Evolutionary conservation across 2,113 vertebrate species (phyloP).

Genomic region (Neotragus moschatus): DNA sequence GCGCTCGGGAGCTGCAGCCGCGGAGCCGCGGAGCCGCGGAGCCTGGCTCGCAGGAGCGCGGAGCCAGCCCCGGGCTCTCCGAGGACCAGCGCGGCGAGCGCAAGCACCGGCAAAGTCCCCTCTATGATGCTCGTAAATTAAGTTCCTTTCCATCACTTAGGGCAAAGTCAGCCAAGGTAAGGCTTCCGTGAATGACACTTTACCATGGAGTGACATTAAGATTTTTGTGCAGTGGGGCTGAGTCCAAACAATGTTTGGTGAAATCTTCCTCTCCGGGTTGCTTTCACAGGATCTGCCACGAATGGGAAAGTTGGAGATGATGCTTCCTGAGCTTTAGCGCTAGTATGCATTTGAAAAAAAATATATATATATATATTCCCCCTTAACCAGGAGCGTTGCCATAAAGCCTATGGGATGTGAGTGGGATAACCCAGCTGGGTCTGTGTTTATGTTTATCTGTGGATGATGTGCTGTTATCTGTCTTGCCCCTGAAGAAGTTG

Average conservation of each 20-base stretch:
- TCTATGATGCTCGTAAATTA: conserved; percentile 69
- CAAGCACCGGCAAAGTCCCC: conserved; percentile 74
- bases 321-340: not conserved
- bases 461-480: conserved; percentile 20
- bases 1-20: conserved; percentile 80
- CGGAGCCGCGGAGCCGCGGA: conserved; percentile 70
- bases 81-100: conserved; percentile 77
- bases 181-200: conserved; percentile 73
- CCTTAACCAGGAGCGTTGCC: conserved; percentile 23
- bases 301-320: conserved; percentile 71
- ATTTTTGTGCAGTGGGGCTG: conserved; percentile 39
- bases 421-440: not conserved
- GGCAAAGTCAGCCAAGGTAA: conserved; percentile 85
- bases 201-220: conserved; percentile 49
- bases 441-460: conserved; percentile 48
- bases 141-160: conserved; percentile 83
- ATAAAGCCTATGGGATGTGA: conserved; percentile 30
- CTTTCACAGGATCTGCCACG: conserved; percentile 1
- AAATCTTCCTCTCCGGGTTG: not conserved
- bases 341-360: not conserved
- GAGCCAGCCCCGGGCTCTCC: conserved; percentile 69
- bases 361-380: no score
- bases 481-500: conserved; percentile 72
- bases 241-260: conserved; percentile 2
- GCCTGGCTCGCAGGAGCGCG: conserved; percentile 70